Conservation (phyloP, 1,140 invertebrate species). For the Caenorhabditis elegans region WBcel235 BX284606.5:13621001-13621500, state of each 20-base stretch:
- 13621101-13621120: no score
- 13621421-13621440: neutral
- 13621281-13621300: neutral
- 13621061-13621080: no score
- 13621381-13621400: neutral
- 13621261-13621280: neutral
- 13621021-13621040: no score
- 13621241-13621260: neutral
- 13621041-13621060: no score
- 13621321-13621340: neutral
- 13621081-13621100: no score
- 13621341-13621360: neutral
- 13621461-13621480: neutral
- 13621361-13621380: conserved; percentile 2
- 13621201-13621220: neutral
- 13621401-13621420: neutral
- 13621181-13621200: neutral
- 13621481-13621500: neutral
- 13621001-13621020: no score
- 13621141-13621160: no score
- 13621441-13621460: neutral
- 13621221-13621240: neutral
- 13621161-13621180: neutral
- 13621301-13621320: neutral
- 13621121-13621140: no score